Evolutionary conservation across 2,888 invertebrate genomes (phyloP).

Genomic region (Pollenia griseotomentosa): DNA sequence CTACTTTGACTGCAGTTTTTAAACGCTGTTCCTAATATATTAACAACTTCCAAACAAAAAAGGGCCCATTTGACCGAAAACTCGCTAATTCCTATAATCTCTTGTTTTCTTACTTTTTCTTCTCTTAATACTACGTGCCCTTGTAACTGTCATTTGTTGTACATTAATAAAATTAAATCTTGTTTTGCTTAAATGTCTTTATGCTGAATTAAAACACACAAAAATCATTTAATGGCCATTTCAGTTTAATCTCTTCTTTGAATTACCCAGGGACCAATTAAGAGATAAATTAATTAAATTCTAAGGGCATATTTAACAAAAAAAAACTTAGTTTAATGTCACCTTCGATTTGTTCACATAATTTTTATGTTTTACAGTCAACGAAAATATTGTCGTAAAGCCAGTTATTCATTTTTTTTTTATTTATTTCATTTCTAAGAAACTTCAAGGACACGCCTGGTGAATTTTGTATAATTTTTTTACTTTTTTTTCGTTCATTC

Average conservation of each 20-base stretch:
- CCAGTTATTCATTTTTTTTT: neutral
- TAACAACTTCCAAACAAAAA: no score
- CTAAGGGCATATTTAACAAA: neutral
- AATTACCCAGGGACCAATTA: neutral
- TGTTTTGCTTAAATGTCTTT: neutral
- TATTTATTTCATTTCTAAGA: neutral
- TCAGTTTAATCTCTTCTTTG: neutral
- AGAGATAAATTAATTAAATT: slow-evolving; percentile 10
- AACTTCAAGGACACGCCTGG: neutral
- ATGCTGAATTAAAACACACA: slow-evolving; percentile 1
- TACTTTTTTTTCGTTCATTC: neutral
- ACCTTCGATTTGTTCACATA: neutral
- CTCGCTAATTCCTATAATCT: no score
- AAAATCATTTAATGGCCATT: slow-evolving; percentile 1
- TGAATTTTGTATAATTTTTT: neutral
- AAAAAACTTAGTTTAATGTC: neutral
- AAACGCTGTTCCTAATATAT: no score
- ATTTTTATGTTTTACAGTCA: neutral
- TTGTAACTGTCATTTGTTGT: slow-evolving; percentile 20
- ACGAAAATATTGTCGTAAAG: neutral
- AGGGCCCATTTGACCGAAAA: no score
- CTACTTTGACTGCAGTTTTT: no score
- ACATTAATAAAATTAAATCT: slow-evolving; percentile 11
- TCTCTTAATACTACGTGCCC: neutral
- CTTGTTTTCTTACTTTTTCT: no score